Base-by-base conservation (phyloP, 2,797 vertebrate genomes). In the Parambassis ranga region DNA sequence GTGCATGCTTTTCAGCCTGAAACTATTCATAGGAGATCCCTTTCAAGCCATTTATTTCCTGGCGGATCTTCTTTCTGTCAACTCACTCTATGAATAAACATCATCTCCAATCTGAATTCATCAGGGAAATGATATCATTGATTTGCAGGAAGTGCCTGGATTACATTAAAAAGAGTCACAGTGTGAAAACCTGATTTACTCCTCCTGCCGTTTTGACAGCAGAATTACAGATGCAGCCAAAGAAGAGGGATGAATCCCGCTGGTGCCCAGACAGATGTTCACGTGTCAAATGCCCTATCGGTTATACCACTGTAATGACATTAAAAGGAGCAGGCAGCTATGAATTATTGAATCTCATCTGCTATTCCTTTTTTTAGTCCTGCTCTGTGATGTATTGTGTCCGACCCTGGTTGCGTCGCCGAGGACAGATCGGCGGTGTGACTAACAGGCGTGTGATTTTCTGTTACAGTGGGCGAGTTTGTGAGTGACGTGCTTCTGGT, bases 401-500 rank as follows among this genome's bases (percentile, higher is more conserved):
- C 51, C 55, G 53, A 51, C 22, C 19, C 44, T 28, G 55, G 31
- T 50, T 16, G 46, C 10, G 38, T 37, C 59, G 48, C 26, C 32
- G 42, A 63, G 31, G 61, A 60, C 53, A 44, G 42, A 68, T 61
- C 26, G 19, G 26, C 50, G 33, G 47, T 35, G 47, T 69, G 60
- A 83, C 71, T 81, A 80, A 79, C 58, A 2, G 50, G n/a, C 28
- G 18, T 85, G 63, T 83, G 42, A 47, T 76, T 86, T 88, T 33
- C 23, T 32, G 20, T 91, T 91, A 2, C 89, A 99, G 97, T 98
- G 85, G 97, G 96, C 6, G 95, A 98, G 77, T 99, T 98, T 22
- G 96, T 98, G 49, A 98, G 96, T 1, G 96, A 98, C 5, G 95
- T 98, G 11, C 94, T 99, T 3, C 91, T 98, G 77, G 97, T 98